These are phyloP conservation scores for Desoria tigrina DNA, from an alignment of 2,888 invertebrate species.

Conservation along the genomic window DNA sequence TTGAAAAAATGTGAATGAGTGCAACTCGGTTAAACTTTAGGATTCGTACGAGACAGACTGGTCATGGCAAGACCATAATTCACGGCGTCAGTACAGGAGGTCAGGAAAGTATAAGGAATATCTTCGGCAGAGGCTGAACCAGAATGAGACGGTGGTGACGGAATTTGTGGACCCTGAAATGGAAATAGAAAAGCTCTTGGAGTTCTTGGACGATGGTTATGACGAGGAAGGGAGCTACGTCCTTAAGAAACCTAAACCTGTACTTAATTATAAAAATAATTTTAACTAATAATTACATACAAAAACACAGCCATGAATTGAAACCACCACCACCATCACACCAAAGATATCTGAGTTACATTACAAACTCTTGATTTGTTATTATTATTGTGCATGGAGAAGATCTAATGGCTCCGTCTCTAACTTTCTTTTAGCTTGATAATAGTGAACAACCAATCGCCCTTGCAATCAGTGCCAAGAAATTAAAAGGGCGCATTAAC, in stretches of 20 bases:
- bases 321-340: too few relatives aligned
- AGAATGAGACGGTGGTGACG: not conserved
- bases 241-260: too few relatives aligned
- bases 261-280: too few relatives aligned
- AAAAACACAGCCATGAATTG: too few relatives aligned
- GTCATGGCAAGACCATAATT: conserved; percentile 81
- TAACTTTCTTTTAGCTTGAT: too few relatives aligned
- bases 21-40: too few relatives aligned
- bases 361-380: too few relatives aligned
- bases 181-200: not conserved
- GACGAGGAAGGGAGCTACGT: not conserved
- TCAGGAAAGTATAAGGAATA: conserved; percentile 46
- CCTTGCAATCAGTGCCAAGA: conserved; percentile 43
- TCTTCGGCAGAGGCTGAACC: conserved; percentile 2
- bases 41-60: conserved; percentile 66
- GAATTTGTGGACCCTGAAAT: not conserved
- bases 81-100: conserved; percentile 74
- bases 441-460: conserved; percentile 20
- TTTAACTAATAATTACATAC: too few relatives aligned
- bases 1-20: too few relatives aligned
- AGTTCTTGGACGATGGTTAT: not conserved
- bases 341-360: too few relatives aligned
- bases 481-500: conserved; percentile 39
- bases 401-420: too few relatives aligned
- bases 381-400: too few relatives aligned